Conservation (phyloP, 2,888 invertebrate species). For the Dasysyrphus albostriatus region DNA sequence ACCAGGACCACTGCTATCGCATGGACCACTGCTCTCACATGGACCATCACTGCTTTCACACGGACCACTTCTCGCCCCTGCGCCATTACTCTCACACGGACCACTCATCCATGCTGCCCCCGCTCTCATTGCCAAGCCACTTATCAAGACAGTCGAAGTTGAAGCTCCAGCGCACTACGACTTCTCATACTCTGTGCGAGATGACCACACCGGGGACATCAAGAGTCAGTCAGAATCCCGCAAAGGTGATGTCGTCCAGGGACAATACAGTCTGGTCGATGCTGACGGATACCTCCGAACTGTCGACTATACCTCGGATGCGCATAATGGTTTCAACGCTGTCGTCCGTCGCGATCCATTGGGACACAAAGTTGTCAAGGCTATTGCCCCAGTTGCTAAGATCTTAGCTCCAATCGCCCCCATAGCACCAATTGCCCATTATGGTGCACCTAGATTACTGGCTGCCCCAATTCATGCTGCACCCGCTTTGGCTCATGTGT, state of each 20-base stretch:
- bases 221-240: conserved; percentile 85
- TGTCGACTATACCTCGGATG: conserved; percentile 85
- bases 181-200: conserved; percentile 84
- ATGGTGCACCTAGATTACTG: conserved; percentile 79
- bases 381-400: conserved; percentile 82
- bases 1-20: conserved; percentile 22
- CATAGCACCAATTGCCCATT: conserved; percentile 77
- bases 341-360: conserved; percentile 85
- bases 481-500: conserved; percentile 77
- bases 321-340: conserved; percentile 86
- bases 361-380: conserved; percentile 82
- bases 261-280: conserved; percentile 85
- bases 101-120: conserved; percentile 77
- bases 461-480: conserved; percentile 76
- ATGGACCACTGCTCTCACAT: conserved; percentile 24
- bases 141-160: conserved; percentile 81
- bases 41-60: conserved; percentile 34
- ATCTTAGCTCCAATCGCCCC: conserved; percentile 78
- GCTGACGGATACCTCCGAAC: conserved; percentile 85
- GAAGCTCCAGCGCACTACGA: conserved; percentile 84
- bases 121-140: conserved; percentile 76
- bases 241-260: conserved; percentile 85
- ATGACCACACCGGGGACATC: conserved; percentile 85
- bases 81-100: no score
- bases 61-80: conserved; percentile 53